Conservation (phyloP, 2,797 vertebrate genomes). For the Okamejei kenojei region DNA sequence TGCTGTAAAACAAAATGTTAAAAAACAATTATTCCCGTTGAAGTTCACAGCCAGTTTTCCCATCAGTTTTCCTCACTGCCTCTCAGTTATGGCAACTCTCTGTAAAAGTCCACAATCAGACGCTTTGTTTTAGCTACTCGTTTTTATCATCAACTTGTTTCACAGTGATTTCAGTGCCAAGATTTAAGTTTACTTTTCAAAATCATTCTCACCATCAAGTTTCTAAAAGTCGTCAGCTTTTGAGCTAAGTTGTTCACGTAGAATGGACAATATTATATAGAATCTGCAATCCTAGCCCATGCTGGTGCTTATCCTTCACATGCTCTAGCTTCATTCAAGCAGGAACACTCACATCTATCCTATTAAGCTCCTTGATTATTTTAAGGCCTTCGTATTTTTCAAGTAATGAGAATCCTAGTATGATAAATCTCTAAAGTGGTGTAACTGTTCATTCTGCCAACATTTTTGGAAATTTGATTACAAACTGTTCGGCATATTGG, state of each 20-base stretch:
- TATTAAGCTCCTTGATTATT: not conserved
- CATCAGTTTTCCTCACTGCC: not conserved
- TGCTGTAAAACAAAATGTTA: conserved; percentile 57
- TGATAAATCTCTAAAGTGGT: not conserved
- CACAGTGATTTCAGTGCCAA: not conserved
- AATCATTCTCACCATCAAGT: not conserved
- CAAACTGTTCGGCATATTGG: not conserved
- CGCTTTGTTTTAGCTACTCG: too few species aligned
- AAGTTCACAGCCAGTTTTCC: not conserved
- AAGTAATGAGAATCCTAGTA: not conserved
- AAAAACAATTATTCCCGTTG: not conserved
- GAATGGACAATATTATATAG: not conserved
- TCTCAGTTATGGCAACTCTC: too few species aligned
- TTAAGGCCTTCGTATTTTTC: not conserved
- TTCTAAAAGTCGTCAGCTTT: not conserved
- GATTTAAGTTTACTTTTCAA: not conserved
- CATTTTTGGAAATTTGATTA: not conserved
- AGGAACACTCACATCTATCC: not conserved
- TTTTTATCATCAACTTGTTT: not conserved
- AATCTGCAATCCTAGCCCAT: not conserved
- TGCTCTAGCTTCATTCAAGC: not conserved
- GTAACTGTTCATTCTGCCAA: not conserved
- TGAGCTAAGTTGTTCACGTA: not conserved
- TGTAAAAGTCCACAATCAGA: not conserved
- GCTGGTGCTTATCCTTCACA: not conserved